Percentiles rank a stretch among this genome's conserved stretches.
Conservation (phyloP, 2,888 invertebrate genomes). For the Lithophane ornitopus region DNA sequence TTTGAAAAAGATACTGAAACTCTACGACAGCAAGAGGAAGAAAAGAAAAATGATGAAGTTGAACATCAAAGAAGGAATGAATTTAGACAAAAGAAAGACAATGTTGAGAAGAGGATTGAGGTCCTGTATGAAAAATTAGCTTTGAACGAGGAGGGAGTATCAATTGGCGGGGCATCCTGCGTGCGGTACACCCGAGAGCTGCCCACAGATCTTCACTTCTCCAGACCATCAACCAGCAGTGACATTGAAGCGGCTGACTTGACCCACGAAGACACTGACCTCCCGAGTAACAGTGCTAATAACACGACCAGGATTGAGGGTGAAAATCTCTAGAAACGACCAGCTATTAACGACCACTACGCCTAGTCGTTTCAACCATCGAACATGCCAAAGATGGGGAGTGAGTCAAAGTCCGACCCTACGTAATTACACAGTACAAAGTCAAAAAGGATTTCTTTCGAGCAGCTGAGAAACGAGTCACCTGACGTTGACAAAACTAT, state of each 20-base stretch:
- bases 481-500: neutral
- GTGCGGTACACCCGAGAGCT: neutral
- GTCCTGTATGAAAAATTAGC: neutral
- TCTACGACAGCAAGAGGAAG: constrained; percentile 15
- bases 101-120: constrained; percentile 32
- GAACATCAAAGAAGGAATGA: constrained; percentile 6
- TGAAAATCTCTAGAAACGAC: neutral
- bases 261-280: constrained; percentile 19
- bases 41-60: constrained; percentile 26
- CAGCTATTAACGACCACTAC: constrained; percentile 11
- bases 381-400: neutral
- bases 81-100: constrained; percentile 27
- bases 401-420: neutral
- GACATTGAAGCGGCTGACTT: neutral
- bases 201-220: neutral
- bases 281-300: neutral
- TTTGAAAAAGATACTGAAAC: constrained; percentile 23
- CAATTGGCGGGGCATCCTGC: neutral
- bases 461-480: neutral
- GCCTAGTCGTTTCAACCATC: neutral
- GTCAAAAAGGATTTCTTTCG: neutral
- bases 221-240: constrained; percentile 10
- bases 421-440: neutral
- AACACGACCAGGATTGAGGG: neutral
- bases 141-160: constrained; percentile 5